Percentiles rank a stretch among this genome's conserved stretches.
Conservation (phyloP, 2,797 vertebrate species). For the Tympanoctomys barrerae region DNA sequence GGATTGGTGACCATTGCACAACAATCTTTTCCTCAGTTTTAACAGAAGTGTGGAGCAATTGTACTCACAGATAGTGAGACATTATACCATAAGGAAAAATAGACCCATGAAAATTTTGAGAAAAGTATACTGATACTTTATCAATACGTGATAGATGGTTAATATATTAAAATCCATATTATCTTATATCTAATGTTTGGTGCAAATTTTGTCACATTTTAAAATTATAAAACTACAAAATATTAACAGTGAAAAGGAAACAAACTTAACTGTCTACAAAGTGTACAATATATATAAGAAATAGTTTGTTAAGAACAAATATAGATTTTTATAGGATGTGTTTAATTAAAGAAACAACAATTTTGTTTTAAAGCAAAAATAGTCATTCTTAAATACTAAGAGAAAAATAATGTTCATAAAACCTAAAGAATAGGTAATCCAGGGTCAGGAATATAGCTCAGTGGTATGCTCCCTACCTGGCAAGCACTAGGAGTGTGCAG, state of each 20-base stretch:
- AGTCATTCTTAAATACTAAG: neutral
- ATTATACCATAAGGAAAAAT: neutral
- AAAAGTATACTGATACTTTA: neutral
- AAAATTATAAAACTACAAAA: neutral
- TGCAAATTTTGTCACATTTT: neutral
- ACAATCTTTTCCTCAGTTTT: rapidly evolving
- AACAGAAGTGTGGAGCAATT: neutral
- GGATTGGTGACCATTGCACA: neutral
- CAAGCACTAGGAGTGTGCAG: too few species aligned
- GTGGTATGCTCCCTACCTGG: too few species aligned
- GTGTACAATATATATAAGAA: neutral
- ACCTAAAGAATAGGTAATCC: neutral
- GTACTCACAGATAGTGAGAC: neutral
- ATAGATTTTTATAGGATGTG: neutral
- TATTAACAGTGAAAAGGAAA: neutral
- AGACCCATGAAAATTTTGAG: neutral
- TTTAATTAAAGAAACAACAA: neutral
- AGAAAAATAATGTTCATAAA: neutral
- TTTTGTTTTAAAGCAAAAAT: neutral
- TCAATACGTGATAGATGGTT: neutral
- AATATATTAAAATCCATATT: neutral
- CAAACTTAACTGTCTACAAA: neutral
- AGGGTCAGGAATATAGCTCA: too few species aligned
- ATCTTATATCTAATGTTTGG: neutral
- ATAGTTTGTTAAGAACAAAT: neutral